phyloP scores from a whole-genome alignment of 2,113 vertebrate species.

The Lepus americanus region DNA sequence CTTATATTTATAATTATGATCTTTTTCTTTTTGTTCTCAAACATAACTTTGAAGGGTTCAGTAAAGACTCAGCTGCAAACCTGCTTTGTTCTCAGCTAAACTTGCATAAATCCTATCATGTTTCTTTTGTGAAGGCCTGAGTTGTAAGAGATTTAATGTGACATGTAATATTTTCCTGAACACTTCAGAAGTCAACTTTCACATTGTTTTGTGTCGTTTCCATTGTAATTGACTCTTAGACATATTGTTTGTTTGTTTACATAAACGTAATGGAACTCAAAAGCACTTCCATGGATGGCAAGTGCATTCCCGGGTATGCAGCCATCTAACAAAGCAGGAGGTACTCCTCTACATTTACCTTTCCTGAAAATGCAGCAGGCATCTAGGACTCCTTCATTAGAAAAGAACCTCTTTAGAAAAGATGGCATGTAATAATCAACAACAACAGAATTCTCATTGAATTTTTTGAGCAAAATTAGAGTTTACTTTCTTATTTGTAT shows the following conservation, averaged over 20 bases:
- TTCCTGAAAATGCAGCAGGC: not conserved
- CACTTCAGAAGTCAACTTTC: constrained; percentile 13
- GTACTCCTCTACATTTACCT: not conserved
- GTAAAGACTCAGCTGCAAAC: not conserved
- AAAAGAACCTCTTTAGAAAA: constrained; percentile 41
- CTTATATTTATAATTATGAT: not conserved
- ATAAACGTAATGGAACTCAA: not conserved
- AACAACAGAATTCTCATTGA: constrained; percentile 7
- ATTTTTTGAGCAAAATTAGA: constrained; percentile 62
- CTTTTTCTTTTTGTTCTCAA: constrained; percentile 2
- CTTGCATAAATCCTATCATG: not conserved
- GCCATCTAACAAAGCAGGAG: not conserved
- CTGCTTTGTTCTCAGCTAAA: constrained; percentile 27
- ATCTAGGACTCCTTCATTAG: not conserved
- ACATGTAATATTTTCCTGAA: constrained; percentile 25
- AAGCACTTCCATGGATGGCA: not conserved
- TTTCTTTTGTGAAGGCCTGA: constrained; percentile 23
- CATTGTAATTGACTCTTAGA: constrained; percentile 28
- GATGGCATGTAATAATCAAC: not conserved
- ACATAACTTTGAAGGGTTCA: constrained; percentile 48
- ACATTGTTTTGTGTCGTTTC: not conserved
- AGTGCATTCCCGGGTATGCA: not conserved
- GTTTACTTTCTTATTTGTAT: constrained; percentile 28
- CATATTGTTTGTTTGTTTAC: constrained; percentile 44
- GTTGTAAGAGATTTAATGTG: constrained; percentile 43